phyloP scores from a whole-genome alignment of 2,797 vertebrate species.

The Falco peregrinus region DNA sequence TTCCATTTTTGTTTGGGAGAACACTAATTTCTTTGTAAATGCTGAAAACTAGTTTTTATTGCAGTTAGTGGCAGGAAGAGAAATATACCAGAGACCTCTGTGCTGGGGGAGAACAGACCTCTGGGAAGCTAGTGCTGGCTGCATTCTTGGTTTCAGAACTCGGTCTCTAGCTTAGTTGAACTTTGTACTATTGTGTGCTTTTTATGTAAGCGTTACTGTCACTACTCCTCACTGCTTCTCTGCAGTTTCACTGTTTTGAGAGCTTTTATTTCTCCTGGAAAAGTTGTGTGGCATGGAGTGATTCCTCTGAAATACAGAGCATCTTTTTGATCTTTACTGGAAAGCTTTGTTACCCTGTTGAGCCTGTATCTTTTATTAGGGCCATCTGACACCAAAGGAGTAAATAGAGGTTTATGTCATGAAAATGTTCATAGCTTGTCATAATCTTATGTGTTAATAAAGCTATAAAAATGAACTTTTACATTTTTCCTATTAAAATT shows the following conservation, averaged over 20 bases:
- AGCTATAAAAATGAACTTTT: neutral
- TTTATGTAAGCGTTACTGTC: neutral
- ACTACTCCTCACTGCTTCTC: neutral
- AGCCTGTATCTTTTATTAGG: neutral
- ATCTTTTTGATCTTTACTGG: neutral
- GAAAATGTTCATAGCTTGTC: neutral
- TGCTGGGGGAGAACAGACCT: neutral
- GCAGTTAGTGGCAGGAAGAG: neutral
- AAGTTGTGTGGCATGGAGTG: neutral
- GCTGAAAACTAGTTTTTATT: neutral
- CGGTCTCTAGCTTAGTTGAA: neutral
- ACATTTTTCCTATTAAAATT: neutral
- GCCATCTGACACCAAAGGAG: neutral
- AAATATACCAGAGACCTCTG: neutral
- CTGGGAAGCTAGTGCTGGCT: neutral
- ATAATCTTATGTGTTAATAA: neutral
- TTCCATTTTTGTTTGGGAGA: neutral
- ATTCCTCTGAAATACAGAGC: neutral
- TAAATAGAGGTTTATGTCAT: neutral
- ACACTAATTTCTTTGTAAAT: neutral
- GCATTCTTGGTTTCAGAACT: neutral
- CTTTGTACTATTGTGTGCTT: neutral
- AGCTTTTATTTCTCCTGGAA: neutral
- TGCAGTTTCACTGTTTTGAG: neutral
- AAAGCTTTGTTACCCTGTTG: neutral